Evolutionary conservation across 2,888 invertebrate species (phyloP).

Genomic region (Drosophila paranaensis): DNA sequence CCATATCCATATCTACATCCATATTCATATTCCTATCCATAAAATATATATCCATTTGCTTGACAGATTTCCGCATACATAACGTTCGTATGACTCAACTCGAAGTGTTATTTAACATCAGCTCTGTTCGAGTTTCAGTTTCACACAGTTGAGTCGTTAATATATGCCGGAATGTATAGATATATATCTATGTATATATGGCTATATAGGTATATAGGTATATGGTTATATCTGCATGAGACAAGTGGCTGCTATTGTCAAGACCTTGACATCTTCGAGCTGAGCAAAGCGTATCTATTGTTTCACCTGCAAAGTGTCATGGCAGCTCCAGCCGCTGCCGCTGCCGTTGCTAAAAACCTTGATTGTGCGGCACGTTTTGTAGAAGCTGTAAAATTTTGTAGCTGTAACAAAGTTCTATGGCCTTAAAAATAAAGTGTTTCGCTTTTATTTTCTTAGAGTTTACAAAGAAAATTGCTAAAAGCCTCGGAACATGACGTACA

Average conservation of each 20-base stretch:
- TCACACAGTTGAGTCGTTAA: constrained; percentile 26
- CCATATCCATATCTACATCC: not conserved
- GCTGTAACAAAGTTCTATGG: constrained; percentile 11
- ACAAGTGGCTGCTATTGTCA: constrained; percentile 38
- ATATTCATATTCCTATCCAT: not conserved
- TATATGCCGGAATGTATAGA: constrained; percentile 19
- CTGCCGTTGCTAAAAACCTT: constrained; percentile 3
- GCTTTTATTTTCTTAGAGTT: not conserved
- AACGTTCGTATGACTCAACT: constrained; percentile 5
- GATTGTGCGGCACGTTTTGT: constrained; percentile 18
- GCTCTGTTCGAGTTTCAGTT: constrained; percentile 11
- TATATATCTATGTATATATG: constrained; percentile 1
- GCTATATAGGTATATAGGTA: constrained; percentile 1
- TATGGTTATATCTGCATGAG: not conserved
- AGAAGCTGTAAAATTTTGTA: constrained; percentile 11
- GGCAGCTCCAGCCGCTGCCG: not conserved
- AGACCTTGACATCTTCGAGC: constrained; percentile 49
- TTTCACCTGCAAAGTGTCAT: constrained; percentile 26
- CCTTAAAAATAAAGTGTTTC: constrained; percentile 8
- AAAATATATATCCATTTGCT: not conserved
- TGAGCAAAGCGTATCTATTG: constrained; percentile 33
- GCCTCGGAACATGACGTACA: not conserved
- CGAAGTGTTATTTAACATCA: constrained; percentile 6
- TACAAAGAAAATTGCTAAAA: constrained; percentile 6
- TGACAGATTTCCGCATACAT: constrained; percentile 3